Evolutionary conservation across 1,140 invertebrate genomes (phyloP).

Genomic region (Hydropsyche tenuis): DNA sequence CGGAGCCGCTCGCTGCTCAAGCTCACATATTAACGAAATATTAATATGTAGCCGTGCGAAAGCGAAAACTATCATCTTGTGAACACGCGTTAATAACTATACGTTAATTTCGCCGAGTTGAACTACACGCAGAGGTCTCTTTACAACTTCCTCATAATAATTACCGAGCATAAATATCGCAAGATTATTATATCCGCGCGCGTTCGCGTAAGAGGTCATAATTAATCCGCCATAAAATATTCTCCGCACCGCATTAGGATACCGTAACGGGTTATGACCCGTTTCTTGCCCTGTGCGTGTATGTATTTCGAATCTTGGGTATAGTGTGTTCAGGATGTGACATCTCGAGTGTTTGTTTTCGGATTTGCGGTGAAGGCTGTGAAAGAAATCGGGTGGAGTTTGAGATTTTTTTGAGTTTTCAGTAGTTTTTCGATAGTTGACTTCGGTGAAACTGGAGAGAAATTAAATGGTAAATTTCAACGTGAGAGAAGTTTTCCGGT

Average conservation of each 20-base stretch:
- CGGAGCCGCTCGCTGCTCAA: no score
- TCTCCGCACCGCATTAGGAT: background rate
- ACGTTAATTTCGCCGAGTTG: conserved; percentile 23
- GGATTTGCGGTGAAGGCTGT: no score
- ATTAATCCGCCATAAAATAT: conserved; percentile 27
- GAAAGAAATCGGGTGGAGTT: no score
- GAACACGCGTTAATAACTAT: conserved; percentile 18
- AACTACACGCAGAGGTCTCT: conserved; percentile 28
- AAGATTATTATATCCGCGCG: conserved; percentile 20
- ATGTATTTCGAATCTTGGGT: no score
- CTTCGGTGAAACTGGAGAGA: no score
- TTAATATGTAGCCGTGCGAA: background rate
- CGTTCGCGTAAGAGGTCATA: conserved; percentile 15
- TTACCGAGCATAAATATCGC: conserved; percentile 18
- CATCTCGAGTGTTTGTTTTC: no score
- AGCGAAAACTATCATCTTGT: conserved; percentile 22
- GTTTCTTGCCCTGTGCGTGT: conserved; percentile 13
- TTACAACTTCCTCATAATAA: conserved; percentile 29
- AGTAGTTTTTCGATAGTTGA: no score
- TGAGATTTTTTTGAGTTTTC: no score
- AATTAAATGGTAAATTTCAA: no score
- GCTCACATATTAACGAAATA: no score
- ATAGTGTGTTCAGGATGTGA: background rate
- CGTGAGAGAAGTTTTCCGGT: no score
- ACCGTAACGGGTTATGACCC: conserved; percentile 27